Base-by-base conservation (phyloP, 2,888 invertebrate genomes). In the Drosophila siamana region DNA sequence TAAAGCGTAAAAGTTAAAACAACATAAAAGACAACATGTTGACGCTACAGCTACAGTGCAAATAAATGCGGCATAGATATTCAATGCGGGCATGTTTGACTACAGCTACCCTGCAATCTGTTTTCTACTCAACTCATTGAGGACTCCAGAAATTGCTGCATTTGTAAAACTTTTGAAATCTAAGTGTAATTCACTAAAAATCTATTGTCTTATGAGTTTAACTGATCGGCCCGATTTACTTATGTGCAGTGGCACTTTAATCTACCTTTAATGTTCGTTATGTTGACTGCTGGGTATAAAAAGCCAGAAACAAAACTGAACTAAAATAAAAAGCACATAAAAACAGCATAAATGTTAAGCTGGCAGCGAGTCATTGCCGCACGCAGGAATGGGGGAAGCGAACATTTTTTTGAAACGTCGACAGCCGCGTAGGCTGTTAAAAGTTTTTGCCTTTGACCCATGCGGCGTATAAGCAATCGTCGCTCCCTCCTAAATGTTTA, bases 1-100 rank as follows among this genome's bases (percentile, higher is more conserved):
- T 77, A 77, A 77, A 77, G 78, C 69, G 73, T 68, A 57, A 78
- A 76, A 69, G 73, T 61, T 72, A 67, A 78, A 80, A 65, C 57
- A 78, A 80, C 69, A 78, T 60, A 65, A 70, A 59, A 48, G 56
- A 74, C 66, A 63, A 55, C 77, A 72, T 65, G 65, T 69, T 74
- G 69, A 66, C 71, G 60, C 36, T 50, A 48, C 54, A 66, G 51
- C n/a, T n/a, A n/a, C 41, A 60, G 50, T 38, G 28, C 47, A 76
- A 75, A 71, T 71, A 75, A 75, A 66, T 50, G 43, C 11, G 36
- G 15, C 24, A 33, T 26, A 46, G 13, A 55, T 46, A 1, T 30
- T 13, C 30, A 38, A 13, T 6, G 16, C 5, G 8, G 7, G 13
- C 9, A 1, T 69, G 36, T 22, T n/a, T 1, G 55, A 16, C 60